Conservation (phyloP, 37 sponge, comb jelly and placozoan genomes). For the Beroe forskalii region DNA sequence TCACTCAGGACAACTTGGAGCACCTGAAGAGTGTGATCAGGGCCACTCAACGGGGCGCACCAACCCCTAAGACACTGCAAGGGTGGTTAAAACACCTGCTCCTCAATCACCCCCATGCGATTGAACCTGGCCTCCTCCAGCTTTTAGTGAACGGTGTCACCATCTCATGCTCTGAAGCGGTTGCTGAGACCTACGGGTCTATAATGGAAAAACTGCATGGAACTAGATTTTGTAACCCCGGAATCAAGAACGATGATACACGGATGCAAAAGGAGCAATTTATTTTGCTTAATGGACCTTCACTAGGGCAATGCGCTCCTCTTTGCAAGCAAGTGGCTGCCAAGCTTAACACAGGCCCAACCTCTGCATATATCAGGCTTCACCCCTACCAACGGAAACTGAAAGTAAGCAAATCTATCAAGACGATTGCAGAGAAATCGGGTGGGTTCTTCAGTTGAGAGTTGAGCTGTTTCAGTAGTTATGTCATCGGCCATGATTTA, state of each 20-base stretch:
- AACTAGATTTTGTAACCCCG: neutral
- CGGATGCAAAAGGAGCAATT: neutral
- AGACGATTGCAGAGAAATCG: neutral
- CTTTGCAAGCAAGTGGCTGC: neutral
- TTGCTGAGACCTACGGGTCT: neutral
- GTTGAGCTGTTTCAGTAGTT: neutral
- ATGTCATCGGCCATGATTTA: too few relatives aligned
- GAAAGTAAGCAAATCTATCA: neutral
- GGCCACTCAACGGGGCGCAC: neutral
- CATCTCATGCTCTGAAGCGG: neutral
- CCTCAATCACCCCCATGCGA: neutral
- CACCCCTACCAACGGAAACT: neutral
- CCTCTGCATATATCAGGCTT: neutral
- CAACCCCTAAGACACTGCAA: neutral
- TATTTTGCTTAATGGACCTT: neutral
- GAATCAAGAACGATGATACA: neutral
- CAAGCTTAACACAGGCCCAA: neutral
- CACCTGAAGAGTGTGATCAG: neutral
- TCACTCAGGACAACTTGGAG: neutral
- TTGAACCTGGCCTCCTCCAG: neutral
- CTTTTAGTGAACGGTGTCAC: neutral
- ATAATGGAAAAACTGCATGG: neutral
- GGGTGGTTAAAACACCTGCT: neutral
- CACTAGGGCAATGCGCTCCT: neutral
- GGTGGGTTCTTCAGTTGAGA: neutral